Evolutionary conservation across 2,113 vertebrate genomes (phyloP).

Genomic region (Macheiramphus alcinus): DNA sequence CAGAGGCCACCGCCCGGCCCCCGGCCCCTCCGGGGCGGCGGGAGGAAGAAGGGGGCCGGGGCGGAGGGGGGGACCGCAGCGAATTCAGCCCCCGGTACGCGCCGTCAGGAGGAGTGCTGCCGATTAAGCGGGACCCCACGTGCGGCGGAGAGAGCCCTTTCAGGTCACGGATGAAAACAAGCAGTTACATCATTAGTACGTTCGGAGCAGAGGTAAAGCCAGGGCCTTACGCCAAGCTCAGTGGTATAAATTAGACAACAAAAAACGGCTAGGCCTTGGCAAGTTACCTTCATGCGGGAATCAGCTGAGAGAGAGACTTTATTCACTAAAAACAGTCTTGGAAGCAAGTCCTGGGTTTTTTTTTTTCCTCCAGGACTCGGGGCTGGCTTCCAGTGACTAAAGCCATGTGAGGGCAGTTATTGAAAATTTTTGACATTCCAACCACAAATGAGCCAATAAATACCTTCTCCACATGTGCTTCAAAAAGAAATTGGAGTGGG

Average conservation of each 20-base stretch:
- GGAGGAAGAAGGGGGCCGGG: not conserved
- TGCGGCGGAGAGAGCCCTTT: constrained; percentile 59
- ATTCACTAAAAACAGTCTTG: constrained; percentile 77
- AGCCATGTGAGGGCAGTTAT: constrained; percentile 84
- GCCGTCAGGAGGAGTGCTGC: constrained; percentile 45
- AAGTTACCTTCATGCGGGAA: constrained; percentile 73
- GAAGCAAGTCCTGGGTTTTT: constrained; percentile 59
- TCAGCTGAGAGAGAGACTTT: constrained; percentile 80
- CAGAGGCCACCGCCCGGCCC: not conserved
- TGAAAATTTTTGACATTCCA: constrained; percentile 93
- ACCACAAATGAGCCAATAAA: constrained; percentile 91
- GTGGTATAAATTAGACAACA: constrained; percentile 78
- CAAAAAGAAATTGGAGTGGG: constrained; percentile 79
- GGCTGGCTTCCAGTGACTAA: constrained; percentile 76
- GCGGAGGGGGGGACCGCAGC: not conserved
- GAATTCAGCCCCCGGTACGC: not conserved
- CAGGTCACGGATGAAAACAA: constrained; percentile 75
- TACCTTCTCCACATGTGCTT: constrained; percentile 90
- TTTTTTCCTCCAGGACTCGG: constrained; percentile 49
- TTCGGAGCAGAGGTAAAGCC: constrained; percentile 69
- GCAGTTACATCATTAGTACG: constrained; percentile 79
- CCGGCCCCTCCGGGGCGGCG: not conserved
- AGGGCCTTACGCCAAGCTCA: constrained; percentile 65
- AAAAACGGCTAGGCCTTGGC: constrained; percentile 70
- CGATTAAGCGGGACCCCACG: constrained; percentile 56